Base-by-base conservation (phyloP, 2,113 vertebrate species). In the Nansenia antarctica region DNA sequence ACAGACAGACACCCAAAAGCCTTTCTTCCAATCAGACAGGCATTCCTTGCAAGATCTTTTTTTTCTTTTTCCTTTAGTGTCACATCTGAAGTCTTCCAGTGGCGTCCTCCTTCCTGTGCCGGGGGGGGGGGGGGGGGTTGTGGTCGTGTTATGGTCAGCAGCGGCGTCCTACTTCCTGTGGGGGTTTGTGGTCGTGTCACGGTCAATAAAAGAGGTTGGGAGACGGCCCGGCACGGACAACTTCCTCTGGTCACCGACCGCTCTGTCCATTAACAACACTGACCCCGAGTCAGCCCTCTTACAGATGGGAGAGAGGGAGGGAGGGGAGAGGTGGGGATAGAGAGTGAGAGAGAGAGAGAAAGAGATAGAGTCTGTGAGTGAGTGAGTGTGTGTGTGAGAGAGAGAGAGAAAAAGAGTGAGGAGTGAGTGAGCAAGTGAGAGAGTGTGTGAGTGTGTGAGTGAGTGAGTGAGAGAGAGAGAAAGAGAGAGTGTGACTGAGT, bases 161-260 rank as follows among this genome's bases (percentile, higher is more conserved):
- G 74, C 66, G 49, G 68, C 66, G 61, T 47, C 73, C 62, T 69
- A 65, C 79, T 79, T 83, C 79, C 81, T 85, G 77, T 71, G 27
- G 55, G 72, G 69, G 52, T 77, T 83, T 77, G 79, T 55, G 61
- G 72, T 82, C 76, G 49, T 32, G 62, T 70, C 74, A 74, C 72
- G 37, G 74, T 74, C 67, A 72, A 78, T 80, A 74, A 79, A 78
- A 83, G 55, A 57, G 67, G 62, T 76, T 84, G 61, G 69, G 69
- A 70, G 62, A 83, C 78, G 70, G 70, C 76, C 70, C 74, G 67
- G 72, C 39, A 62, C 62, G 74, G 68, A 70, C 65, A 66, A 54
- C 67, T 85, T 82, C 76, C 80, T 85, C 57, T 59, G 47, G 54
- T 79, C 70, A 52, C 78, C 26, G 68, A 65, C 70, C 45, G 47